Evolutionary conservation across 2,797 vertebrate genomes (phyloP), one percentile per base, ranked within the genome.

Genomic region (Bovichtus diacanthus): DNA sequence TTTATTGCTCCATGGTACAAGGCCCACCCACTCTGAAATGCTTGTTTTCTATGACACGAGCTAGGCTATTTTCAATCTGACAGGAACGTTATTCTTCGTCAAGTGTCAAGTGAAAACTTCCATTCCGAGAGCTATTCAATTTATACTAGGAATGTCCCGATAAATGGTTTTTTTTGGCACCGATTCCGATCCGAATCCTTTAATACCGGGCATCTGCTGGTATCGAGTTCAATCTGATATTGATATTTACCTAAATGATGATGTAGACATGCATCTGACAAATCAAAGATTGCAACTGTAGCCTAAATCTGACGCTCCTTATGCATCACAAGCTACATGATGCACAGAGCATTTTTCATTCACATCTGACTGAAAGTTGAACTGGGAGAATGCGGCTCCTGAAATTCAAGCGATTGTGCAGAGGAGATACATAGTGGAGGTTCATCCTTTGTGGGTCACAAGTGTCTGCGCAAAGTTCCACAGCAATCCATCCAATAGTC

Each of bases 21-120:
- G 62, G 76, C 71, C 78, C 83, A 80, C 80, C 88, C 76, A 78
- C 67, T 75, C 81, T 65, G 67, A 66, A 70, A 79, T 25, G 76
- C 66, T 81, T 39, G 41, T 71, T 69, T 82, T 77, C 34, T 21
- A 5, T 62, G 63, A 55, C 39, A 58, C 46, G 49, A 60, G 61
- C 61, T 18, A 2, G 0, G 9, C 38, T 61, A 23, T 36, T 70
- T 60, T 63, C 70, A 53, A 29, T 76, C 10, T 44, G 83, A 76
- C 53, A 60, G 62, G 51, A 76, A 63, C 4, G 31, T 47, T 76
- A 10, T 18, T 50, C 21, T 9, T 72, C 44, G 36, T 66, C 23
- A 64, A 29, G 27, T 69, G 55, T 55, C 29, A n/a, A n/a, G n/a
- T n/a, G 10, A 38, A 39, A 58, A 61, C 21, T 25, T 78, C 16